Evolutionary conservation across 2,888 invertebrate genomes (phyloP), one percentile per base, ranked within the genome.

Genomic region (Drymonia ruficornis): DNA sequence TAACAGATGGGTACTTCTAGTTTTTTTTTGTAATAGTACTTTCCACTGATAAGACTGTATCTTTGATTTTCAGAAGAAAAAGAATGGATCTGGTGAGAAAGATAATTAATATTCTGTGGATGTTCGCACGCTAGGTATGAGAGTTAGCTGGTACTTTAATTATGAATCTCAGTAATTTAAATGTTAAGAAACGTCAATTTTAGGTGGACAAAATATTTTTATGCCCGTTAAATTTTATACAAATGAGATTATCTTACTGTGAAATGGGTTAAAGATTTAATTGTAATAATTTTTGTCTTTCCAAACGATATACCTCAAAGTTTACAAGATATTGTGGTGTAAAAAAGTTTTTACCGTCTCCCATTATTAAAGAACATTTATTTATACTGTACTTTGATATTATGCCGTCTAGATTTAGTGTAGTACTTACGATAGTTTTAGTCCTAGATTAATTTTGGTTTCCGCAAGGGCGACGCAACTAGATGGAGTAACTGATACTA

Each of bases 161-260:
- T 36, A 59, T 56, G 62, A 66, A 63, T 72, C 70, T 63, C 70
- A 59, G 55, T 69, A 55, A 63, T 59, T 56, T 42, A 5, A 42
- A 18, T 42, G 7, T 71, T 63, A 62, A 62, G 56, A 56, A 28
- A 50, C 13, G 55, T 61, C 70, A 67, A 68, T 58, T 61, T 56
- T 61, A 59, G 53, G 53, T 52, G 42, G 59, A 61, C 45, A 57
- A 62, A 50, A 52, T 62, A 63, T 63, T 55, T 61, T 47, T 60
- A 58, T 51, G 53, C 52, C 42, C 44, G 19, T 13, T 13, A 9
- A 38, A 45, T 40, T 56, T 6, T 42, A 44, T 52, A 31, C 52
- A 28, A 61, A 44, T 4, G 31, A 47, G 18, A 64, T 52, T 49
- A n/a, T 13, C n/a, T n/a, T 36, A 45, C 42, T 53, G 40, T 38